Conservation (phyloP, 2,797 vertebrate genomes). For the Sphenodon punctatus region DNA sequence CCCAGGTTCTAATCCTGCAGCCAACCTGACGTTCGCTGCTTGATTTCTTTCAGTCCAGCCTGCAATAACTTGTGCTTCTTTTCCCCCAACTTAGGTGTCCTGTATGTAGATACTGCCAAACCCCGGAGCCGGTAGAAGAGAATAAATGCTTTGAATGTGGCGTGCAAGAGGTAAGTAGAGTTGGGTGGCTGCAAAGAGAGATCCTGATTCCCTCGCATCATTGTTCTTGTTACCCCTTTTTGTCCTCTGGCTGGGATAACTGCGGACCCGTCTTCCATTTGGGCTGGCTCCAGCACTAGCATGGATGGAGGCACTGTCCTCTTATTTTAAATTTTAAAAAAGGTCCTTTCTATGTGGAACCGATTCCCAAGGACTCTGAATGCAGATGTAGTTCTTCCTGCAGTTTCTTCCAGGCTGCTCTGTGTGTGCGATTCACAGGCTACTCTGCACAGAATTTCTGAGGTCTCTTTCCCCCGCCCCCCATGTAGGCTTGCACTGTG, state of each 20-base stretch:
- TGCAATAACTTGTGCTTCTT: not conserved
- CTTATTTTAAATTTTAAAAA: too few species aligned
- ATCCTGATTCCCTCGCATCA: too few species aligned
- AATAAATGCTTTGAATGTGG: constrained; percentile 99
- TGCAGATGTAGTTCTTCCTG: too few species aligned
- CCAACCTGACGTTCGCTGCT: not conserved
- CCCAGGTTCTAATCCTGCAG: too few species aligned
- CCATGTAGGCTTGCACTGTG: rapidly evolving
- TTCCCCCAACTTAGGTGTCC: constrained; percentile 84
- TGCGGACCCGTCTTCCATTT: not conserved
- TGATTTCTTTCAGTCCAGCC: constrained; percentile 10
- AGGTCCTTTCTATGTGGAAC: not conserved
- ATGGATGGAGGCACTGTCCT: too few species aligned
- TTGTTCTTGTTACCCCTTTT: not conserved
- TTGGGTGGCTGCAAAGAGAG: not conserved
- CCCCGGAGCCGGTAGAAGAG: constrained; percentile 95
- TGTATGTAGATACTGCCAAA: constrained; percentile 97
- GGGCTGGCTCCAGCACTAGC: not conserved
- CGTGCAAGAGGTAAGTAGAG: constrained; percentile 92
- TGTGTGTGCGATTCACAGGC: not conserved
- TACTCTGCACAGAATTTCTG: not conserved
- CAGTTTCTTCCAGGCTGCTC: not conserved
- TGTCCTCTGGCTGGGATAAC: not conserved
- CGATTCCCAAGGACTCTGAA: not conserved
- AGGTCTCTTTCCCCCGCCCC: not conserved